Conservation (phyloP, 2,888 invertebrate species). For the Nomada fucata region DNA sequence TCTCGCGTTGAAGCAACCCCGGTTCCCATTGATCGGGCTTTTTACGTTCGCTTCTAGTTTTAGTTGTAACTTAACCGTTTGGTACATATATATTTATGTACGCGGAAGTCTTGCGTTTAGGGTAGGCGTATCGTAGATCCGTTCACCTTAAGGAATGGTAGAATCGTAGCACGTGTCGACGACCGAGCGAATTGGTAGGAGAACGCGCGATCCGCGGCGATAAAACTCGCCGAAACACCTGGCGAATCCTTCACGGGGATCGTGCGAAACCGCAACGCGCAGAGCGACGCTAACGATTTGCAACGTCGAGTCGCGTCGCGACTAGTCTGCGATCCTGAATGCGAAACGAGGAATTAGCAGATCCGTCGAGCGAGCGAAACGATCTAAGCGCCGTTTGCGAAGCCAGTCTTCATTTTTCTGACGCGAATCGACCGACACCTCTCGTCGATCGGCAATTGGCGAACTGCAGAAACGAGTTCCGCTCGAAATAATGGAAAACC, state of each 20-base stretch:
- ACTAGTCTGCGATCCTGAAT: constrained; percentile 5
- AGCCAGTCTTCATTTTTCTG: constrained; percentile 57
- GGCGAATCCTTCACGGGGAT: not conserved
- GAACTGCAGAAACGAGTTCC: constrained; percentile 24
- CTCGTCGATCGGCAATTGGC: constrained; percentile 1
- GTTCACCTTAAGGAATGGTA: not conserved
- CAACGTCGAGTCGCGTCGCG: not conserved
- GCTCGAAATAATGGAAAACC: not conserved
- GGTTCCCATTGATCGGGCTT: constrained; percentile 20
- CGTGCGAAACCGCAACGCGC: not conserved
- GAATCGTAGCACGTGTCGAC: not conserved
- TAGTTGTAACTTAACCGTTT: constrained; percentile 43
- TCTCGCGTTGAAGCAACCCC: constrained; percentile 12
- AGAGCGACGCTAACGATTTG: too few species aligned
- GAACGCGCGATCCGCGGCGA: not conserved
- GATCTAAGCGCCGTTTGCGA: constrained; percentile 21
- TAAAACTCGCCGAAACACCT: not conserved
- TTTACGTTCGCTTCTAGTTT: constrained; percentile 46
- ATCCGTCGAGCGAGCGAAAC: constrained; percentile 10
- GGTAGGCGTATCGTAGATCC: constrained; percentile 25
- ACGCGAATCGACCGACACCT: constrained; percentile 25
- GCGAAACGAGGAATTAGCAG: not conserved
- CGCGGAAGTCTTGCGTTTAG: constrained; percentile 38
- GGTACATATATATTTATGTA: constrained; percentile 36
- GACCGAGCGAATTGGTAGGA: not conserved